Conservation (phyloP, 2,888 invertebrate genomes). For the Siphonodentalium dalli region DNA sequence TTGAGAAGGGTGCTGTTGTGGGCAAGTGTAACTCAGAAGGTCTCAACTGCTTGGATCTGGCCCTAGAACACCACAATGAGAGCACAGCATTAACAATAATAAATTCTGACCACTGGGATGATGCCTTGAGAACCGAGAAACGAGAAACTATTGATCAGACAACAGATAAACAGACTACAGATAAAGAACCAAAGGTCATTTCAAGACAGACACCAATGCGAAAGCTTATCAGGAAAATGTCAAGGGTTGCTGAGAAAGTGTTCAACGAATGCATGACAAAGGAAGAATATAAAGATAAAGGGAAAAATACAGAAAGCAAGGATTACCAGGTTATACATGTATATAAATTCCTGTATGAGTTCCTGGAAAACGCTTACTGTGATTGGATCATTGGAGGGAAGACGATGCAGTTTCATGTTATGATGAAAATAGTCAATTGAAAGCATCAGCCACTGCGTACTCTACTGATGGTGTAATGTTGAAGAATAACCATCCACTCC, state of each 20-base stretch:
- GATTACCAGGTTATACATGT: conserved; percentile 65
- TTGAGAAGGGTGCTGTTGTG: conserved; percentile 63
- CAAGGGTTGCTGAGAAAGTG: conserved; percentile 64
- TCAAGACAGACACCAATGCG: conserved; percentile 68
- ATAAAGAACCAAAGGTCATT: too few relatives aligned
- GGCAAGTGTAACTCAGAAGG: conserved; percentile 59
- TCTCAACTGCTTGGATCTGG: conserved; percentile 65
- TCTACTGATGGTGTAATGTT: conserved; percentile 56
- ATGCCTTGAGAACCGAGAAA: conserved; percentile 64
- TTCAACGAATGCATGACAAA: conserved; percentile 60
- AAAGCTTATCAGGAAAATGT: conserved; percentile 67
- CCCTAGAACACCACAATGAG: conserved; percentile 64
- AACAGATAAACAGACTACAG: conserved; percentile 45
- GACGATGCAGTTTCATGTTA: too few relatives aligned
- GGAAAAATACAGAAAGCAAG: conserved; percentile 49
- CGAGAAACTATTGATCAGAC: conserved; percentile 49
- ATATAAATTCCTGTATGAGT: conserved; percentile 68
- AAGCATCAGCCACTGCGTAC: conserved; percentile 55
- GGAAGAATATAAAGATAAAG: too few relatives aligned
- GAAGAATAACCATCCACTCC: conserved; percentile 65
- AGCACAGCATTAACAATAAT: conserved; percentile 65
- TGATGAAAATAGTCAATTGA: conserved; percentile 57
- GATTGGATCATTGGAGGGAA: too few relatives aligned
- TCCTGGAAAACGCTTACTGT: too few relatives aligned
- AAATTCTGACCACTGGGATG: conserved; percentile 63